phyloP scores from a whole-genome alignment of 2,113 vertebrate species.

The Rhinopomastus cyanomelas region DNA sequence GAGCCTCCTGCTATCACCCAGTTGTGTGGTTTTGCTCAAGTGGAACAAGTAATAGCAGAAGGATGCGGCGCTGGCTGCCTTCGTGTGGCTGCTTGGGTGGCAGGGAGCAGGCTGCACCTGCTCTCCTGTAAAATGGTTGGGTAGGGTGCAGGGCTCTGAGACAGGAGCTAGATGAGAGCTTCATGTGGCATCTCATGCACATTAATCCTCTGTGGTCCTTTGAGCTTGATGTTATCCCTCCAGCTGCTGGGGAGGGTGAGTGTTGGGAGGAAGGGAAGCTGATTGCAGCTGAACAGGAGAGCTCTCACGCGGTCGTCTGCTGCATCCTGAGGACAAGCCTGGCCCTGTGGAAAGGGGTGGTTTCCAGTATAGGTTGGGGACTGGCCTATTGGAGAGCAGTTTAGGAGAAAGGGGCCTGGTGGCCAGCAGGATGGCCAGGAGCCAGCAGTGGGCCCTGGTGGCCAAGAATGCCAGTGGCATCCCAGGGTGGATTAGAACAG shows the following conservation, averaged over 20 bases:
- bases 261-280: neutral
- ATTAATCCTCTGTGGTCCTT: neutral
- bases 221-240: neutral
- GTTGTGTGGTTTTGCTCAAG: neutral
- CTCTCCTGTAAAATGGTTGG: neutral
- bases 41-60: slow-evolving; percentile 35
- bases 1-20: neutral
- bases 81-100: neutral
- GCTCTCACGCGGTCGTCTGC: no score
- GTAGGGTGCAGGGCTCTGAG: neutral
- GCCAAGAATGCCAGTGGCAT: no score
- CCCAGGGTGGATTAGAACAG: no score
- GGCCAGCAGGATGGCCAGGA: no score
- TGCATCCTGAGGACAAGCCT: neutral
- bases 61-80: neutral
- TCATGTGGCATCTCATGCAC: neutral
- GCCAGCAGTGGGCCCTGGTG: no score
- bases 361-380: neutral
- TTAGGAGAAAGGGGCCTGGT: no score
- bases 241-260: neutral
- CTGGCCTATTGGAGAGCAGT: no score
- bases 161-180: neutral
- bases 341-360: no score
- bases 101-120: neutral
- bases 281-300: neutral